phyloP scores from a whole-genome alignment of 2,888 invertebrate species.

The Cheiracanthium punctorium region DNA sequence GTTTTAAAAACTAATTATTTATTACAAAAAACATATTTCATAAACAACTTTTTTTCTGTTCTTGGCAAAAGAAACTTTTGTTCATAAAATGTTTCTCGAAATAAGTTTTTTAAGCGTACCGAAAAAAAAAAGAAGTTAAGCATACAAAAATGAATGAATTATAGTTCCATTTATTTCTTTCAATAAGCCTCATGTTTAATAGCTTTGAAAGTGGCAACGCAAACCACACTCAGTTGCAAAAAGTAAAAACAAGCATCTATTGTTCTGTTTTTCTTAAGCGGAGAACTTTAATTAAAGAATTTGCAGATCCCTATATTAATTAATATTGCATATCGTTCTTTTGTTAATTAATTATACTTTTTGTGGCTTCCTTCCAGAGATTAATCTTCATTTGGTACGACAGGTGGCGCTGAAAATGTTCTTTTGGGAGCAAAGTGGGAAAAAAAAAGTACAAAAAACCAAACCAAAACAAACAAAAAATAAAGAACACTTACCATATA shows the following conservation, averaged over 20 bases:
- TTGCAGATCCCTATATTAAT: background rate
- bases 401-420: background rate
- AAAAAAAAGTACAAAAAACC: too few relatives aligned
- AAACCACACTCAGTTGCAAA: background rate
- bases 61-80: too few relatives aligned
- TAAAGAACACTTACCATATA: too few relatives aligned
- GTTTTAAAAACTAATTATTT: too few relatives aligned
- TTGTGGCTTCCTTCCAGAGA: background rate
- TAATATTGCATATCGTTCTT: background rate
- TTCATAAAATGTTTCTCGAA: too few relatives aligned
- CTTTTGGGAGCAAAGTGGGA: background rate
- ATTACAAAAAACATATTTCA: too few relatives aligned
- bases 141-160: background rate
- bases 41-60: too few relatives aligned
- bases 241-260: background rate
- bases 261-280: background rate
- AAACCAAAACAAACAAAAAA: too few relatives aligned
- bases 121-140: too few relatives aligned
- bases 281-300: background rate
- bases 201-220: background rate
- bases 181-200: background rate
- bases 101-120: too few relatives aligned
- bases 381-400: background rate
- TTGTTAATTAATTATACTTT: constrained; percentile 6
- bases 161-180: background rate